A percentile compares a stretch with the other conserved stretches of the same genome.
These are phyloP conservation scores for Hippotragus niger DNA, from an alignment of 2,113 vertebrate genomes.

Conservation along the genomic window DNA sequence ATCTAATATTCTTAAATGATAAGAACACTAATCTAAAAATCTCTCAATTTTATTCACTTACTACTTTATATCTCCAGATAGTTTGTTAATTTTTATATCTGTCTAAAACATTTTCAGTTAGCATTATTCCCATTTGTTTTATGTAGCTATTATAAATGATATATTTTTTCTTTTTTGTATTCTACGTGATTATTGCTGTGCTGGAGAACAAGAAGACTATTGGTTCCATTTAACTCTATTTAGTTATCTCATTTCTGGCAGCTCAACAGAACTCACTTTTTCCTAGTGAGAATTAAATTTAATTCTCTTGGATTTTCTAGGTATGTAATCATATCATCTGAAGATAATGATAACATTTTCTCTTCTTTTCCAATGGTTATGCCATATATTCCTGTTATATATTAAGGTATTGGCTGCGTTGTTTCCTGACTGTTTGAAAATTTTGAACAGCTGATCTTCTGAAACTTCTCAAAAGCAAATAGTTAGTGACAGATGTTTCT, in stretches of 20 bases:
- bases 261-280: slow-evolving; percentile 34
- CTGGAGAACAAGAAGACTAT: background rate
- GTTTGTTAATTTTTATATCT: background rate
- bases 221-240: slow-evolving; percentile 25
- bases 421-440: background rate
- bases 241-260: slow-evolving; percentile 30
- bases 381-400: slow-evolving; percentile 1
- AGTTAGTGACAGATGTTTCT: background rate
- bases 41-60: background rate
- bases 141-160: background rate
- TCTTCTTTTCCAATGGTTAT: slow-evolving; percentile 14
- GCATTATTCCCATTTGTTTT: background rate
- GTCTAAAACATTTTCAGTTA: background rate
- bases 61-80: background rate
- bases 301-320: slow-evolving; percentile 41
- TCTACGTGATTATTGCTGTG: background rate
- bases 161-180: background rate
- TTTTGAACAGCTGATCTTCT: slow-evolving; percentile 1
- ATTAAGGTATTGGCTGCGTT: background rate
- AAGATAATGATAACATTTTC: background rate
- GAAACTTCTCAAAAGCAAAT: slow-evolving; percentile 41
- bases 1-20: background rate
- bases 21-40: background rate
- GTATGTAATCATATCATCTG: slow-evolving; percentile 2
- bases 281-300: slow-evolving; percentile 30